Conservation (phyloP, 2,113 vertebrate genomes). For the Noctilio leporinus region DNA sequence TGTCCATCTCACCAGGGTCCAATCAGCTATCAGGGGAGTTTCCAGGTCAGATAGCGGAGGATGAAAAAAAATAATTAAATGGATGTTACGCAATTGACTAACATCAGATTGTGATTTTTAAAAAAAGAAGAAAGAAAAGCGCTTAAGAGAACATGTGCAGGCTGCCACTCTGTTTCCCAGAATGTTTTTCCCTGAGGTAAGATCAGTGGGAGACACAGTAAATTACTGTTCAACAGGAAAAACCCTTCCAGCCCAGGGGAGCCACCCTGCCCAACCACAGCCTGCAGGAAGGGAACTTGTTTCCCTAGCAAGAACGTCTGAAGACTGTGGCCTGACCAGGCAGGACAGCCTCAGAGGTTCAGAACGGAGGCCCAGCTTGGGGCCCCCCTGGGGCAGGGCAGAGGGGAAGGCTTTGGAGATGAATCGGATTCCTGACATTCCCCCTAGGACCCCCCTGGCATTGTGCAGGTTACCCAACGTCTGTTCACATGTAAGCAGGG, state of each 20-base stretch:
- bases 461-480: neutral
- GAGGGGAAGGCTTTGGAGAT: neutral
- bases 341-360: neutral
- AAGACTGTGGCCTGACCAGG: neutral
- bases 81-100: neutral
- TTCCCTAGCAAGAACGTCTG: neutral
- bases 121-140: neutral
- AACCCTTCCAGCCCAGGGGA: neutral
- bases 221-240: neutral
- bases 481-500: neutral
- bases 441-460: neutral
- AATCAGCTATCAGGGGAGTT: neutral
- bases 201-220: neutral
- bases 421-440: neutral
- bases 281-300: neutral
- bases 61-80: neutral
- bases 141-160: neutral
- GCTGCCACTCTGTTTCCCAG: accelerated
- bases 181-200: neutral
- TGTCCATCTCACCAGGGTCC: neutral
- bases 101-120: neutral
- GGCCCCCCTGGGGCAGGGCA: neutral
- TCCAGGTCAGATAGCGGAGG: neutral
- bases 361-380: accelerated
- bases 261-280: neutral